Percentiles rank a stretch among this genome's conserved stretches.
Evolutionary conservation across 1,140 invertebrate species (phyloP).

Genomic region (Charaxes varanes): DNA sequence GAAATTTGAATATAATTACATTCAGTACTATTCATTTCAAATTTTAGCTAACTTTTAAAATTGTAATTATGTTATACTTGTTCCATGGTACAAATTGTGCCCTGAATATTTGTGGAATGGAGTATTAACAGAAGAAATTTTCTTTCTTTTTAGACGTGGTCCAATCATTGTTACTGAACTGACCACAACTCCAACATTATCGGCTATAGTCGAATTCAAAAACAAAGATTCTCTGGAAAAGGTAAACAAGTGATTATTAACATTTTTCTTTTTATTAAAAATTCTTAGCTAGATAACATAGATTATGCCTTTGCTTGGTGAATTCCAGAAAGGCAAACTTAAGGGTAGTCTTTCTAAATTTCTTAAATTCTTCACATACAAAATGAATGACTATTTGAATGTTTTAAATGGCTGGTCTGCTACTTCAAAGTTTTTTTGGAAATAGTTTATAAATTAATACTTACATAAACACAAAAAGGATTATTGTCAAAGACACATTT

Average conservation of each 20-base stretch:
- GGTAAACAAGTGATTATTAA: constrained; percentile 69
- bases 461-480: too few relatives aligned
- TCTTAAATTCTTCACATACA: constrained; percentile 33
- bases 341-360: constrained; percentile 59
- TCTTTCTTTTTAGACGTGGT: constrained; percentile 73
- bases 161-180: constrained; percentile 72
- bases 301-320: constrained; percentile 26
- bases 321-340: constrained; percentile 23
- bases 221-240: constrained; percentile 72
- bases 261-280: constrained; percentile 50
- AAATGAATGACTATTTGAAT: constrained; percentile 70
- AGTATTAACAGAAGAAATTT: constrained; percentile 67
- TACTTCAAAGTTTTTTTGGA: constrained; percentile 21
- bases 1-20: neutral
- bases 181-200: constrained; percentile 72
- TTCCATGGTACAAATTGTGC: too few relatives aligned
- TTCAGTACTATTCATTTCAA: neutral
- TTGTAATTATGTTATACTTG: too few relatives aligned
- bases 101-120: constrained; percentile 23
- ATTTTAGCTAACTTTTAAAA: neutral
- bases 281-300: constrained; percentile 35
- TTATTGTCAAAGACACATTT: too few relatives aligned
- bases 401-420: constrained; percentile 63
- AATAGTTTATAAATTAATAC: neutral
- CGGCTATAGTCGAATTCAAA: constrained; percentile 73